Conservation (phyloP, 2,888 invertebrate genomes). For the Tromatobia lineatoria region DNA sequence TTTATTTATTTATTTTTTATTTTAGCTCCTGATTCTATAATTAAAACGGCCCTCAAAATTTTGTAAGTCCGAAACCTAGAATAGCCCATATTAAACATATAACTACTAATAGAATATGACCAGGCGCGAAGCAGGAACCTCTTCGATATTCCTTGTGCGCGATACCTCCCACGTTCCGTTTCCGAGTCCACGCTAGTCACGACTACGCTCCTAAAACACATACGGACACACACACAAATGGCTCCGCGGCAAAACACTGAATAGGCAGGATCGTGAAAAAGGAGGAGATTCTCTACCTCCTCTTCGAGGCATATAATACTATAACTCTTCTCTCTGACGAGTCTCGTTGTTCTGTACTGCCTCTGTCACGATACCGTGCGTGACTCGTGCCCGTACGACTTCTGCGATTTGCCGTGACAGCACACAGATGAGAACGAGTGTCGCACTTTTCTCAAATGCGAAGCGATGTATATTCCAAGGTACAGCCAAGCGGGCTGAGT, state of each 20-base stretch:
- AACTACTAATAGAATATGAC: constrained; percentile 22
- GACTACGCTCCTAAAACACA: constrained; percentile 52
- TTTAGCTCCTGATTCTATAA: too few species aligned
- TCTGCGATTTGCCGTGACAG: constrained; percentile 36
- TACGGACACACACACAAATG: constrained; percentile 4
- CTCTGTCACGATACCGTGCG: constrained; percentile 69
- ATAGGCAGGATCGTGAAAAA: constrained; percentile 40
- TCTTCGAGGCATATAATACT: constrained; percentile 15
- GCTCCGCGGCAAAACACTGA: constrained; percentile 17
- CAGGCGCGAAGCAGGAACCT: constrained; percentile 51
- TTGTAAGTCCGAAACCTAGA: too few species aligned
- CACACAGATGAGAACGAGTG: constrained; percentile 14
- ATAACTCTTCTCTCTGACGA: constrained; percentile 53
- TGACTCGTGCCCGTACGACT: constrained; percentile 52
- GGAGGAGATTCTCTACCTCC: constrained; percentile 30
- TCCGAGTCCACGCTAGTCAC: constrained; percentile 61
- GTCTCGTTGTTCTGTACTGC: constrained; percentile 40
- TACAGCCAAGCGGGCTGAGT: not conserved
- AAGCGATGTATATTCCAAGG: not conserved
- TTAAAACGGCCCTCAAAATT: too few species aligned
- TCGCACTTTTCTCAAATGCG: constrained; percentile 53
- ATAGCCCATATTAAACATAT: constrained; percentile 7
- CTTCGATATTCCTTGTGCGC: constrained; percentile 54
- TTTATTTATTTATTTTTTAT: too few species aligned
- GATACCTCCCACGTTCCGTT: constrained; percentile 67